Percentiles rank a stretch among this genome's conserved stretches.
Evolutionary conservation across 2,113 vertebrate genomes (phyloP).

Genomic region (Oriolus oriolus): DNA sequence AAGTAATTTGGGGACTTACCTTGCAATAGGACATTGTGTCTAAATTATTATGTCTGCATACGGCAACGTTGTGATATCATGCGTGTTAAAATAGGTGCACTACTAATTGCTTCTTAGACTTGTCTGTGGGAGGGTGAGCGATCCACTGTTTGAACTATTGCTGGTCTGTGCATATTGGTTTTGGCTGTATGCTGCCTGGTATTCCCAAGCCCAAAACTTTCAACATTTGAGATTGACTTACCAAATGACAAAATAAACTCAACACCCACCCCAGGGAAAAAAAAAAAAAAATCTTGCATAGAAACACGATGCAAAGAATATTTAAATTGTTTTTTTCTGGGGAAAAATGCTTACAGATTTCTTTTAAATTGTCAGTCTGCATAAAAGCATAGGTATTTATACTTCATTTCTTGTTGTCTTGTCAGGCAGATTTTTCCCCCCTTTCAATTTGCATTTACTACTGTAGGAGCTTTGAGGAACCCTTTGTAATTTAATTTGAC

Average conservation of each 20-base stretch:
- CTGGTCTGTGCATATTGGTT: neutral
- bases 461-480: neutral
- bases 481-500: neutral
- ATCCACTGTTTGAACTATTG: neutral
- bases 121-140: neutral
- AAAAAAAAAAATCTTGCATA: neutral
- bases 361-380: neutral
- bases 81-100: neutral
- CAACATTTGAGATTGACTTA: neutral
- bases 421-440: neutral
- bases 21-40: neutral
- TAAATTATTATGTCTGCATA: neutral
- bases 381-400: neutral
- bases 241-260: neutral
- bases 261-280: neutral
- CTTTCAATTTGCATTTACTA: neutral
- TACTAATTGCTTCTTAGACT: neutral
- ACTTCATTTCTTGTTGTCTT: neutral
- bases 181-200: neutral
- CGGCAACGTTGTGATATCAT: accelerated
- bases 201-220: neutral
- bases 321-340: neutral
- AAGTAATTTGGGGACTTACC: neutral
- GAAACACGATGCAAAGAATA: neutral
- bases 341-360: neutral